Evolutionary conservation across 1,140 invertebrate genomes (phyloP).

Genomic region (Tenebrio molitor): DNA sequence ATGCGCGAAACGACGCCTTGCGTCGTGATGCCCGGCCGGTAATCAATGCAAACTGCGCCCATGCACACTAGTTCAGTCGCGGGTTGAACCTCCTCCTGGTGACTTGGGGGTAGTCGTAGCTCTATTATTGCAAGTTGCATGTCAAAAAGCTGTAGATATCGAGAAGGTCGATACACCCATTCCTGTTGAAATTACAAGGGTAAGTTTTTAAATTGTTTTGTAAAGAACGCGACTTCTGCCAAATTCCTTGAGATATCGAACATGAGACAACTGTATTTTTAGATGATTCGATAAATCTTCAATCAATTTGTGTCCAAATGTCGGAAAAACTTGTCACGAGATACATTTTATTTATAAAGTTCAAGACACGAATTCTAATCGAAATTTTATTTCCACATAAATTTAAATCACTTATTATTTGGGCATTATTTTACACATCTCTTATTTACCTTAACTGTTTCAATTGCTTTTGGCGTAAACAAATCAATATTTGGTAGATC

Average conservation of each 20-base stretch:
- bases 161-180: conserved; percentile 45
- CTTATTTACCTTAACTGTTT: not conserved
- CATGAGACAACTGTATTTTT: conserved; percentile 11
- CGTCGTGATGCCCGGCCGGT: conserved; percentile 33
- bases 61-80: conserved; percentile 39
- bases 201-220: conserved; percentile 20
- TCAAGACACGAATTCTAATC: too few relatives aligned
- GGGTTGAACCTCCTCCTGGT: conserved; percentile 15
- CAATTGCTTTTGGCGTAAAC: not conserved
- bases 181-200: conserved; percentile 14
- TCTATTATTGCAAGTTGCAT: conserved; percentile 35
- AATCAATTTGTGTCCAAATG: conserved; percentile 11
- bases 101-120: not conserved
- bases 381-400: too few relatives aligned
- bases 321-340: not conserved
- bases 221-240: not conserved
- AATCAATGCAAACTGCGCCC: conserved; percentile 42
- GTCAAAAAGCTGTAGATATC: conserved; percentile 16
- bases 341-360: too few relatives aligned
- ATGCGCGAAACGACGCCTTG: conserved; percentile 34
- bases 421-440: too few relatives aligned
- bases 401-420: too few relatives aligned
- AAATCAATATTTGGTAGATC: not conserved
- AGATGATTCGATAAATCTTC: conserved; percentile 4
- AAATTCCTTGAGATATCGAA: not conserved